Conservation (phyloP, 2,888 invertebrate genomes). For the Oconnorella tubifera region DNA sequence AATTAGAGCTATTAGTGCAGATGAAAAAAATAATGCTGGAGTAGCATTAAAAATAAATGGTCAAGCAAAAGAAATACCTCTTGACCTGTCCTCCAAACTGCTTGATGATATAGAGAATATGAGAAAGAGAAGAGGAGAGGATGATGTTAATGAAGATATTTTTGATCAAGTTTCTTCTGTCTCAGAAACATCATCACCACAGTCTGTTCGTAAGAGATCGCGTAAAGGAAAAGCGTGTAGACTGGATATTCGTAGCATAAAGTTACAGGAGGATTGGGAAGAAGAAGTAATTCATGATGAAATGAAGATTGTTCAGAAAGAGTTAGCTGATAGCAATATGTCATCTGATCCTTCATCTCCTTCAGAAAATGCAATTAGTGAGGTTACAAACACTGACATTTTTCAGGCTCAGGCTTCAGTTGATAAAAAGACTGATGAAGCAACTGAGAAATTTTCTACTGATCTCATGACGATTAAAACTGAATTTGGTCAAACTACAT, state of each 20-base stretch:
- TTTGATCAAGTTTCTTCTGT: neutral
- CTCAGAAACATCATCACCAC: slow-evolving; percentile 13
- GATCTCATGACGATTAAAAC: too few relatives aligned
- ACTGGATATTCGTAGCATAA: slow-evolving; percentile 62
- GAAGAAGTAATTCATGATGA: too few relatives aligned
- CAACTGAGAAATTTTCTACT: neutral
- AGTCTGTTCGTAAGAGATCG: slow-evolving; percentile 62
- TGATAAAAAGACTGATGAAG: neutral
- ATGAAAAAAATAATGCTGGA: neutral
- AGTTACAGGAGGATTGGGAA: slow-evolving; percentile 12
- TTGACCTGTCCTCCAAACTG: slow-evolving; percentile 45
- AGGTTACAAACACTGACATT: neutral
- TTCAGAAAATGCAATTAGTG: neutral
- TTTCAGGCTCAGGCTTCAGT: neutral
- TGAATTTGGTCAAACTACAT: neutral
- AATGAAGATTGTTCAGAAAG: too few relatives aligned
- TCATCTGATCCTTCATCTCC: neutral
- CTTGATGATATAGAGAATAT: slow-evolving; percentile 1
- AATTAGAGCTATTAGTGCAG: neutral
- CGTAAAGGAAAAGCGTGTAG: slow-evolving; percentile 84
- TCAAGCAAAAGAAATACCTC: slow-evolving; percentile 41
- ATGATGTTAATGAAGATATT: slow-evolving; percentile 14
- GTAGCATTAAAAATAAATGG: neutral
- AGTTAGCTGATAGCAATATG: too few relatives aligned
- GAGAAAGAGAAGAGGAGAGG: slow-evolving; percentile 6